These are phyloP conservation scores for Danaus chrysippus DNA, from an alignment of 2,888 invertebrate species.

Conservation along the genomic window DNA sequence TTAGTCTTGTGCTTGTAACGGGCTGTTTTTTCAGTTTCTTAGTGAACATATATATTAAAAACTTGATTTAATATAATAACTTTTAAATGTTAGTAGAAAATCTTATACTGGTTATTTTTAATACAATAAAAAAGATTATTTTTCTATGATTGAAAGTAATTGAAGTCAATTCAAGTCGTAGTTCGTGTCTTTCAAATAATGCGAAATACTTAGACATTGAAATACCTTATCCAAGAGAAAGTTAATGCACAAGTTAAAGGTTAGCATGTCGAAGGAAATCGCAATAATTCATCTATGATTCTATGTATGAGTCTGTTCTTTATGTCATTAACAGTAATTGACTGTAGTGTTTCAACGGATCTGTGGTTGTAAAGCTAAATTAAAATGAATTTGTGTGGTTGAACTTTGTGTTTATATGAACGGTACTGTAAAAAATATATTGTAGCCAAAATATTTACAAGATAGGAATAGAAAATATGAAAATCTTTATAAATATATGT, in stretches of 20 bases:
- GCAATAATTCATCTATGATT: slow-evolving; percentile 13
- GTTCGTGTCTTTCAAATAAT: not conserved
- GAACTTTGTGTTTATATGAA: too few relatives aligned
- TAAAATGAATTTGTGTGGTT: too few relatives aligned
- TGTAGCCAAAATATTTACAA: too few relatives aligned
- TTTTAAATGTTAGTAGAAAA: too few relatives aligned
- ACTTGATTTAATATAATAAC: not conserved
- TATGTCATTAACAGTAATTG: not conserved
- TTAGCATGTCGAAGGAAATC: slow-evolving; percentile 21
- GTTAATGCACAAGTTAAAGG: slow-evolving; percentile 31
- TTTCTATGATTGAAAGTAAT: too few relatives aligned
- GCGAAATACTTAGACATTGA: not conserved
- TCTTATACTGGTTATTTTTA: too few relatives aligned
- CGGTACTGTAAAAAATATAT: too few relatives aligned
- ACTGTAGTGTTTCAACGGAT: too few relatives aligned
- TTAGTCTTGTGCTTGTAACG: not conserved
- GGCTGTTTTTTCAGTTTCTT: not conserved
- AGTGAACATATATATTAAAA: not conserved
- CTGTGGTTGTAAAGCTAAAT: too few relatives aligned
- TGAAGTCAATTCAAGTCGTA: not conserved
- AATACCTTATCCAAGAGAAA: slow-evolving; percentile 33
- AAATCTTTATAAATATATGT: too few relatives aligned
- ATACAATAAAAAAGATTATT: too few relatives aligned
- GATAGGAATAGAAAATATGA: too few relatives aligned
- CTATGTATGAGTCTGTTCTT: slow-evolving; percentile 11